These are phyloP conservation scores for Pristionchus japonicus DNA, from an alignment of 2,888 invertebrate species.

Conservation along the genomic window DNA sequence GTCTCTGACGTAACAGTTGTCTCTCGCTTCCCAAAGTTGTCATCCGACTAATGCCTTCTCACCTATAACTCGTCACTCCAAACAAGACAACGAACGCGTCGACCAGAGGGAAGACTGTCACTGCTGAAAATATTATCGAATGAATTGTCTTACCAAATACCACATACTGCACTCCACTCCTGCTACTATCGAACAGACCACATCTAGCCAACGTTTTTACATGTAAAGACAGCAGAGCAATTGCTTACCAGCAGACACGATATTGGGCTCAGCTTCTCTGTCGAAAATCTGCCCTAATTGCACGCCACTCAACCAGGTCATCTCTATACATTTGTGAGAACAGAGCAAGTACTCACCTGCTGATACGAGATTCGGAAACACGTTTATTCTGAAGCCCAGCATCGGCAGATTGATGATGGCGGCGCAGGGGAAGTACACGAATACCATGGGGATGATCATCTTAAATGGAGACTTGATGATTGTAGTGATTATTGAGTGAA, in stretches of 20 bases:
- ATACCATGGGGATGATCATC: conserved; percentile 32
- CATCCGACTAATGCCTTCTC: background rate
- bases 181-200: too few relatives aligned
- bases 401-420: conserved; percentile 22
- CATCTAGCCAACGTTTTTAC: too few relatives aligned
- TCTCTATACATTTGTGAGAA: too few relatives aligned
- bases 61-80: background rate
- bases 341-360: background rate
- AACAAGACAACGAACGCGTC: background rate
- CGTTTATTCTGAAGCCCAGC: background rate
- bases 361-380: conserved; percentile 2
- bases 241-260: too few relatives aligned
- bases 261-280: background rate
- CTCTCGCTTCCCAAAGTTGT: too few relatives aligned
- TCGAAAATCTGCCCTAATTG: background rate
- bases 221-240: too few relatives aligned
- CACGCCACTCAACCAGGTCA: too few relatives aligned
- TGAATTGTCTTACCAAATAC: too few relatives aligned
- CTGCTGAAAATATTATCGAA: background rate
- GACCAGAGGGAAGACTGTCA: background rate
- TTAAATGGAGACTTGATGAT: too few relatives aligned
- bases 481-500: too few relatives aligned
- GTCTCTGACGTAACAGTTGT: too few relatives aligned
- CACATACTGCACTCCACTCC: too few relatives aligned
- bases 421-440: conserved; percentile 21